Evolutionary conservation across 2,797 vertebrate species (phyloP), one percentile per base, ranked within the genome.

Genomic region (Malurus leucopterus): DNA sequence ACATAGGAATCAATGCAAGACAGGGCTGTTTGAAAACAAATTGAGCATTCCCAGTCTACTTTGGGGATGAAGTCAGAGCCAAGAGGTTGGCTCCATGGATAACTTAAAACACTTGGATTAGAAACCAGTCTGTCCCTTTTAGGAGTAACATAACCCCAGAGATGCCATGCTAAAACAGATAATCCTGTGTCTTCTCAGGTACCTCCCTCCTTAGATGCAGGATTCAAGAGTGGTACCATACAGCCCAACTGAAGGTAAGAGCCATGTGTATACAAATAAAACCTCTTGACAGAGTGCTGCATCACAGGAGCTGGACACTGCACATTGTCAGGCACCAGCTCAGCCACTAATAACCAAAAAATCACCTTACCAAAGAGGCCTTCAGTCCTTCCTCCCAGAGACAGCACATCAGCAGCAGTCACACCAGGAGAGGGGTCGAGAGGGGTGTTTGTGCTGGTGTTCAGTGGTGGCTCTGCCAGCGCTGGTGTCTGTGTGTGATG

Each of bases 291-390:
- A 62, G 44, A 29, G 24, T 17, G 5, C 13, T 58, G 22, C 54
- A n/a, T 23, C 36, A 23, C 36, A 65, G 40, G 8, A 77, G 53
- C 27, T 4, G 4, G 23, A 8, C 14, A n/a, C 4, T 55, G 43
- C 24, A 23, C 29, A 17, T 20, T 8, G 30, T 7, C 4, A 6
- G 19, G 16, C 27, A 34, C 7, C 59, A 70, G 30, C 5, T 81
- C 51, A 82, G 22, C 59, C 46, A 40, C 11, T 30, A 51, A 67
- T 21, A 76, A 62, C 49, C 11, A 29, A 14, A 5, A 65, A 63
- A 51, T 3, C 5, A 12, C n/a, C 83, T 94, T 93, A 96, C 95
- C 95, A 46, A 75, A 68, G 30, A 84, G 27, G 4, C 91, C 69
- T 20, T 80, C 62, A 10, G 40, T 47, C 15, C 22, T 51, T 50